These are phyloP conservation scores for Diarsia brunnea DNA, from an alignment of 2,888 invertebrate genomes.

Conservation along the genomic window DNA sequence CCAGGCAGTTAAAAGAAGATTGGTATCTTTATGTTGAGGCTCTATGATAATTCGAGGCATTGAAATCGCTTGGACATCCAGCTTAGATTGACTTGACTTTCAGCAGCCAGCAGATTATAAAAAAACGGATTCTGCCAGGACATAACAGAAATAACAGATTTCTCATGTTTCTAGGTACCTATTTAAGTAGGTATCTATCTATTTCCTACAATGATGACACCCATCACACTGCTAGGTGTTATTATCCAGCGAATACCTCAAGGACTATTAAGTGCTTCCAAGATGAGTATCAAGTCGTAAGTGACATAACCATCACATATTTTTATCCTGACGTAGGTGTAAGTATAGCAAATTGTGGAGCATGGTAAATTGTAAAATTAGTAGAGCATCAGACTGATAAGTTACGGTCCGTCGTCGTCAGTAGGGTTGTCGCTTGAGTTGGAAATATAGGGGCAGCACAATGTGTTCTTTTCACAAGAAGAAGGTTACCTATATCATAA, in stretches of 20 bases:
- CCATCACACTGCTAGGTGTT: conserved; percentile 8
- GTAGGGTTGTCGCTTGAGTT: conserved; percentile 39
- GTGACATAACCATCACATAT: conserved; percentile 58
- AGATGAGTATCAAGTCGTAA: conserved; percentile 45
- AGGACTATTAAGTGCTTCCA: conserved; percentile 13
- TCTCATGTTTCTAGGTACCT: neutral
- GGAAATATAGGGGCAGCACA: neutral
- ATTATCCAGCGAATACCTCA: conserved; percentile 28
- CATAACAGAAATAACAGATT: neutral
- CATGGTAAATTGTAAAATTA: conserved; percentile 69
- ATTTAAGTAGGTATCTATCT: too few relatives aligned
- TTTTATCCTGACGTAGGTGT: conserved; percentile 63
- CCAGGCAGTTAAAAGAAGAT: conserved; percentile 26
- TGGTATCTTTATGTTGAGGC: neutral
- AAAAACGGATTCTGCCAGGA: neutral
- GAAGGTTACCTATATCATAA: neutral
- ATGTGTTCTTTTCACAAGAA: too few relatives aligned
- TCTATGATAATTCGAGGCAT: conserved; percentile 1
- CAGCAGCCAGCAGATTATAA: neutral
- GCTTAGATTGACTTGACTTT: neutral
- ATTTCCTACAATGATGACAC: conserved; percentile 9
- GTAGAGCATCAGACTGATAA: conserved; percentile 62
- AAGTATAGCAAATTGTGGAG: conserved; percentile 60
- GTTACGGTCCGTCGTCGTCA: conserved; percentile 47
- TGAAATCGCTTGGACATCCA: neutral